Conservation (phyloP, 1,140 invertebrate genomes). For the Papilio dardanus region DNA sequence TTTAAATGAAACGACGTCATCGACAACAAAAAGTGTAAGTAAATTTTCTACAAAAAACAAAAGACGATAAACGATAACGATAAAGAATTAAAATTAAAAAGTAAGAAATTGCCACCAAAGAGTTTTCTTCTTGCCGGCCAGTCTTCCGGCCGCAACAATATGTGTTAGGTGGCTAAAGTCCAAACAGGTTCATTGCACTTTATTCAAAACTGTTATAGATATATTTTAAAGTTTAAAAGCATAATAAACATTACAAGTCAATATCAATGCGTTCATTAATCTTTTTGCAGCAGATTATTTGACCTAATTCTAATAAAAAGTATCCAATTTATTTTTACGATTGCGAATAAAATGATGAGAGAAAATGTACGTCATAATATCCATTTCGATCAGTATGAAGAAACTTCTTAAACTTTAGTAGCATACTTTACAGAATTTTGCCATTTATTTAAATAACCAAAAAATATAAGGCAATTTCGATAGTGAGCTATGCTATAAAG, state of each 20-base stretch:
- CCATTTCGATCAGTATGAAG: background rate
- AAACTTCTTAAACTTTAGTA: too few relatives aligned
- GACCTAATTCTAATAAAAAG: conserved; percentile 24
- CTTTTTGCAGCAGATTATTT: conserved; percentile 27
- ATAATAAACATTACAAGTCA: conserved; percentile 26
- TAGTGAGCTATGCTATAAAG: too few relatives aligned
- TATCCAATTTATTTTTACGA: conserved; percentile 10
- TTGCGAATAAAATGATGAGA: conserved; percentile 2
- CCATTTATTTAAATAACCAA: too few relatives aligned
- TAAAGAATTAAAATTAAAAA: too few relatives aligned
- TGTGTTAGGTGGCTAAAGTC: background rate
- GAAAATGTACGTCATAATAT: conserved; percentile 1
- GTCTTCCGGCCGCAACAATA: too few relatives aligned
- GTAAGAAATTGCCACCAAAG: too few relatives aligned
- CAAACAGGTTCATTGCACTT: background rate
- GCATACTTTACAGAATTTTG: background rate
- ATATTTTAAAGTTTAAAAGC: conserved; percentile 16
- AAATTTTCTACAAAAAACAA: too few relatives aligned
- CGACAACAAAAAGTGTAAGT: too few relatives aligned
- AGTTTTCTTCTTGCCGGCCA: too few relatives aligned
- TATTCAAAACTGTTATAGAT: background rate
- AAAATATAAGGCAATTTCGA: too few relatives aligned
- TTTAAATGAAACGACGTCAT: too few relatives aligned
- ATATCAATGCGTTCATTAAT: conserved; percentile 24
- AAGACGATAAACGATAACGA: too few relatives aligned